Percentiles rank a stretch among this genome's conserved stretches.
These are phyloP conservation scores for Pristionchus exspectatus DNA, from an alignment of 2,888 invertebrate species.

Conservation along the genomic window DNA sequence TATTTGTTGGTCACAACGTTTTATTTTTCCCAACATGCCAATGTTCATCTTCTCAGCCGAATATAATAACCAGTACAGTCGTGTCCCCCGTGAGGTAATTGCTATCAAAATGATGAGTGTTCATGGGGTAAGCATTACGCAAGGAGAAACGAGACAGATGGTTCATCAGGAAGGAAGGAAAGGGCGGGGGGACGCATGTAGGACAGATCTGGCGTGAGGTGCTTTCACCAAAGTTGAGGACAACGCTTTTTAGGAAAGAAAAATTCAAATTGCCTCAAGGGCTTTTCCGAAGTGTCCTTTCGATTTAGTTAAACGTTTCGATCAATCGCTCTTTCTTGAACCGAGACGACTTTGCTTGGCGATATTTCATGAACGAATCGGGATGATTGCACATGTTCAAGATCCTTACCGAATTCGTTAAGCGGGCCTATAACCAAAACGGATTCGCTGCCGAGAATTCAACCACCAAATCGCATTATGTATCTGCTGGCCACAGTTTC, in stretches of 20 bases:
- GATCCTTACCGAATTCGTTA: neutral
- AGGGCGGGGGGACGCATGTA: neutral
- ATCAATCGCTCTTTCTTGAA: too few species aligned
- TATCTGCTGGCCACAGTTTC: neutral
- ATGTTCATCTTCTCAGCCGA: neutral
- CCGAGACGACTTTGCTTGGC: too few species aligned
- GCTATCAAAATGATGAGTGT: slow-evolving; percentile 9
- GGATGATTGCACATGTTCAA: too few species aligned
- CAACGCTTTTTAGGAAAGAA: too few species aligned
- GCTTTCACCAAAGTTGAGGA: too few species aligned
- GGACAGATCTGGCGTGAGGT: too few species aligned
- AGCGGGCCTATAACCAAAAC: neutral
- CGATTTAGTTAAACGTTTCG: too few species aligned
- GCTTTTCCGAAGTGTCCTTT: too few species aligned
- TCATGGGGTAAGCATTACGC: neutral
- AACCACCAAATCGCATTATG: neutral
- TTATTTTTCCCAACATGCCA: neutral
- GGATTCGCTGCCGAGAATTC: neutral
- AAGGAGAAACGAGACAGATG: slow-evolving; percentile 40
- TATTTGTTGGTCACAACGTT: neutral
- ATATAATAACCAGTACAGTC: neutral
- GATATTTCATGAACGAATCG: too few species aligned
- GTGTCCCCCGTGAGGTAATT: neutral
- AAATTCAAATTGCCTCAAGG: too few species aligned
- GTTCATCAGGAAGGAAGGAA: neutral